A percentile compares a stretch with the other conserved stretches of the same genome.
Conservation (phyloP, 2,113 vertebrate species). For the Galeopterus variegatus region DNA sequence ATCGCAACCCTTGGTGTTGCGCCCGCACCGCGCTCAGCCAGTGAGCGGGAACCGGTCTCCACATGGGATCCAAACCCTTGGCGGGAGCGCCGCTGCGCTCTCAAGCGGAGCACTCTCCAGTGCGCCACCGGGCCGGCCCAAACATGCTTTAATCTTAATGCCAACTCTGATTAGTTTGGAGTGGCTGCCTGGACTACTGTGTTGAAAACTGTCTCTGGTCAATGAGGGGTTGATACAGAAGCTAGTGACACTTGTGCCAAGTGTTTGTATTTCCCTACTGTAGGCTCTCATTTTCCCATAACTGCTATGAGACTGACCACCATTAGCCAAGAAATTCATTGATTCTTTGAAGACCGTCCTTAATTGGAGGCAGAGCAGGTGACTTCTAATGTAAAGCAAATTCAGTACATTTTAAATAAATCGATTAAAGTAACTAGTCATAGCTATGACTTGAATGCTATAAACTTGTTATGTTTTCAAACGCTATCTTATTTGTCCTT, state of each 20-base stretch:
- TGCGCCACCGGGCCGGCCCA: too few species aligned
- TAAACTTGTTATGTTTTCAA: background rate
- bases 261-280: background rate
- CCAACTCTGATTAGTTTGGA: background rate
- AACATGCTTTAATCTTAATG: background rate
- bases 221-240: background rate
- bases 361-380: background rate
- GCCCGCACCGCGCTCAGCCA: too few species aligned
- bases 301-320: background rate
- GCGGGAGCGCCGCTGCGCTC: too few species aligned
- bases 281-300: background rate
- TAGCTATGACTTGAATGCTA: background rate
- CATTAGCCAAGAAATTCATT: background rate
- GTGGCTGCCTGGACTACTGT: background rate
- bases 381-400: background rate
- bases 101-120: too few species aligned
- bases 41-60: too few species aligned
- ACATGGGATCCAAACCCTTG: too few species aligned
- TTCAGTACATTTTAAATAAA: conserved; percentile 2
- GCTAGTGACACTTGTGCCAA: background rate
- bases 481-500: background rate
- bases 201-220: conserved; percentile 28
- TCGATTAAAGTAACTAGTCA: background rate
- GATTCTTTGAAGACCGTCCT: background rate
- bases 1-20: too few species aligned